Evolutionary conservation across 1,140 invertebrate genomes (phyloP).

Genomic region (Lerema accius): DNA sequence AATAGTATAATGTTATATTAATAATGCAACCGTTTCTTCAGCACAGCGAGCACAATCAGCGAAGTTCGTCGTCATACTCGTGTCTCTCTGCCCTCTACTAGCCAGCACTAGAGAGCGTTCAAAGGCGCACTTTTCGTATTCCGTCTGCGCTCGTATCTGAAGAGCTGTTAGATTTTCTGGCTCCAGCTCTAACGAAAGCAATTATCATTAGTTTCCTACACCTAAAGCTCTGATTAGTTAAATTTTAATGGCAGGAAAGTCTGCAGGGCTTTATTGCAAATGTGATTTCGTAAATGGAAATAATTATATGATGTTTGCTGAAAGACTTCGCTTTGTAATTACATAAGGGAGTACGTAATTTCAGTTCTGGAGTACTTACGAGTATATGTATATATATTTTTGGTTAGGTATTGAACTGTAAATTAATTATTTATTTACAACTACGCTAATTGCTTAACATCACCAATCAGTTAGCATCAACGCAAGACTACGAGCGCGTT

Average conservation of each 20-base stretch:
- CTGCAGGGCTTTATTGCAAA: background rate
- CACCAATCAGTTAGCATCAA: too few species aligned
- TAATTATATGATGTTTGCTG: too few species aligned
- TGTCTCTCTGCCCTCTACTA: slow-evolving; percentile 49
- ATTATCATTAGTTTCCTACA: slow-evolving; percentile 26
- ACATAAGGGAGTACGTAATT: too few species aligned
- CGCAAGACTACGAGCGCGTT: too few species aligned
- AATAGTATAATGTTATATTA: background rate
- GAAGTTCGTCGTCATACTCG: slow-evolving; percentile 61
- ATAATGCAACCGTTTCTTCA: slow-evolving; percentile 66
- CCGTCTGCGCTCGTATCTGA: slow-evolving; percentile 68
- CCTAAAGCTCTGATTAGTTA: slow-evolving; percentile 21
- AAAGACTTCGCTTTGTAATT: too few species aligned
- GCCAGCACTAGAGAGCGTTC: slow-evolving; percentile 64
- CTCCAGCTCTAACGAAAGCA: slow-evolving; percentile 58
- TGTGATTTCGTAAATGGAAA: background rate
- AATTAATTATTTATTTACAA: too few species aligned
- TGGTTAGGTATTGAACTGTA: too few species aligned
- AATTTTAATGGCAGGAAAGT: slow-evolving; percentile 1
- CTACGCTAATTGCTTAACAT: too few species aligned
- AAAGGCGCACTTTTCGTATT: slow-evolving; percentile 74
- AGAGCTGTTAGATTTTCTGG: slow-evolving; percentile 65
- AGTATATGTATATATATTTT: too few species aligned
- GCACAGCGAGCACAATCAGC: slow-evolving; percentile 66
- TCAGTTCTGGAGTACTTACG: too few species aligned